Evolutionary conservation across 2,888 invertebrate genomes (phyloP), one percentile per base, ranked within the genome.

Genomic region (Chrysina gloriosa): DNA sequence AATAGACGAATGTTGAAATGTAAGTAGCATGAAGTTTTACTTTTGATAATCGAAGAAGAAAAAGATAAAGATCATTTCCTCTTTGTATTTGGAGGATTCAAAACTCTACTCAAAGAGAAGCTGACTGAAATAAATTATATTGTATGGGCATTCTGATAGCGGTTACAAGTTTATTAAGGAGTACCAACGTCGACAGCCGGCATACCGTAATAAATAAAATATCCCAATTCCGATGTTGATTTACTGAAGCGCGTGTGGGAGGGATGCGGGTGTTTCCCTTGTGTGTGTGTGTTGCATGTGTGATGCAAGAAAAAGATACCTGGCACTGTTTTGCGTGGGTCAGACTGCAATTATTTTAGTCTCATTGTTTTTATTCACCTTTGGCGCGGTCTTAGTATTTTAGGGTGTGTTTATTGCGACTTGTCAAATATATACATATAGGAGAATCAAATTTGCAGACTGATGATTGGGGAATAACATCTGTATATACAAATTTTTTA

Each of bases 111-210:
- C 39, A 36, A 39, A 39, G 23, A 31, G 42, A 39, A 39, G 58
- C 7, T 39, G 58, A 39, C 58, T 58, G 71, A 69, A 65, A 73
- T 73, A 73, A 73, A 73, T 73, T 73, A 73, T 71, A 70, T 71
- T 72, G 68, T 74, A 73, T 61, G 69, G 70, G 69, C 74, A 68
- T 69, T 71, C 68, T 64, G 64, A 63, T 72, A 73, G 74, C 74
- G 74, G 75, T 76, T 77, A 78, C 78, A 76, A 76, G 78, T 77
- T 78, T 78, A 78, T 78, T 78, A 78, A 77, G 78, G 75, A 77
- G 77, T 77, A 77, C 77, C 76, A 76, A 75, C 74, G 76, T 77
- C 77, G 76, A 77, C 78, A 76, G 75, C 72, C 73, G 72, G 68
- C 75, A 70, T 75, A 75, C 74, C 71, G 75, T 75, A 76, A 79